Conservation (phyloP, 2,113 vertebrate genomes). For the Xyrauchen texanus region DNA sequence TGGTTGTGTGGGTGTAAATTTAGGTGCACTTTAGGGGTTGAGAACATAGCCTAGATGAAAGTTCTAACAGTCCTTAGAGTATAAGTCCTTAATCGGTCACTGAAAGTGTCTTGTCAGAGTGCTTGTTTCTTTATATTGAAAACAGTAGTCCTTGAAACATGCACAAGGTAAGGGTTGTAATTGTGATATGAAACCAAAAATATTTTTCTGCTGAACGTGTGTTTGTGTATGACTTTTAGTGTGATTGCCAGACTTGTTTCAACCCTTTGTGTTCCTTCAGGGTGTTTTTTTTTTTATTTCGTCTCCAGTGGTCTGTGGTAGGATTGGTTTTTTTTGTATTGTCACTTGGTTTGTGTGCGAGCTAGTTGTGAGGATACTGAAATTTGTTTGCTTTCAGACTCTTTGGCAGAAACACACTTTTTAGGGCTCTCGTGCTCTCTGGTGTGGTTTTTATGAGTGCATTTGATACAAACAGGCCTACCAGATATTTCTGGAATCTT, state of each 20-base stretch:
- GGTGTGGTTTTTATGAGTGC: conserved; percentile 38
- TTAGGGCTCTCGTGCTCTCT: conserved; percentile 23
- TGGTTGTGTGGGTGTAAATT: conserved; percentile 1
- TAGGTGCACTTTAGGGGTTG: not conserved
- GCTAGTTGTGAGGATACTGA: not conserved
- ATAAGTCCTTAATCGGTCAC: too few species aligned
- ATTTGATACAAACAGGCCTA: conserved; percentile 18
- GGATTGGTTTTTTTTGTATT: not conserved
- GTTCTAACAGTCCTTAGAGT: not conserved
- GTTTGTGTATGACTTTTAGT: not conserved
- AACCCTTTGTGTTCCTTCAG: too few species aligned
- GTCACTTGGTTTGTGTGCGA: not conserved
- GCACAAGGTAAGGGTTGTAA: conserved; percentile 15
- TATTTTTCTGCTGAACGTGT: not conserved
- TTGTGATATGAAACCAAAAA: not conserved
- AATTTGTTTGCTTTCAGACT: conserved; percentile 26
- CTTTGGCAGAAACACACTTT: conserved; percentile 15
- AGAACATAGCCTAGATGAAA: not conserved
- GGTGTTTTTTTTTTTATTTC: not conserved
- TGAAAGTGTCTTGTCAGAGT: too few species aligned
- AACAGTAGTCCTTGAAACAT: not conserved
- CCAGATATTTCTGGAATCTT: conserved; percentile 67
- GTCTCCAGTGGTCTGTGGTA: not conserved
- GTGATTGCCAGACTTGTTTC: not conserved
- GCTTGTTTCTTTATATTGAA: too few species aligned